Percentiles rank a stretch among this genome's conserved stretches.
These are phyloP conservation scores for Pollachius pollachius DNA, from an alignment of 2,113 vertebrate genomes.

Conservation along the genomic window DNA sequence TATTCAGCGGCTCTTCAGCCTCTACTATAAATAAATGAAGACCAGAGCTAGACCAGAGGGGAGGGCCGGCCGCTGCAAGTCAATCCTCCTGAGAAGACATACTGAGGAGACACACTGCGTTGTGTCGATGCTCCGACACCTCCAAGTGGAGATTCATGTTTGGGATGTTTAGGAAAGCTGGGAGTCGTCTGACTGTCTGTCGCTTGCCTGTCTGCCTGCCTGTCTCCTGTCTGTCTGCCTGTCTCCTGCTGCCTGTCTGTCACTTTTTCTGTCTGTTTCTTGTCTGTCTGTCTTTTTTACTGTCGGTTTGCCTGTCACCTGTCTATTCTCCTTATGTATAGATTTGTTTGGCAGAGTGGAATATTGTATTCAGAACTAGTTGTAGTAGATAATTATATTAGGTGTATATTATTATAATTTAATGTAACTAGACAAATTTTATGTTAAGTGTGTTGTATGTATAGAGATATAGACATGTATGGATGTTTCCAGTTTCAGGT, in stretches of 20 bases:
- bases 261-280: background rate
- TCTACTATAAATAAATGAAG: slow-evolving; percentile 65
- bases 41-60: slow-evolving; percentile 34
- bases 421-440: no score
- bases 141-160: slow-evolving; percentile 24
- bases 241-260: background rate
- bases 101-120: slow-evolving; percentile 17
- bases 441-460: no score
- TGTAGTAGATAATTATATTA: no score
- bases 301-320: no score
- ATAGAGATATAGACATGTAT: no score
- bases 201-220: background rate
- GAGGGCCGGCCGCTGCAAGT: slow-evolving; percentile 44
- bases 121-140: slow-evolving; percentile 38
- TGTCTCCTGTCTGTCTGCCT: background rate
- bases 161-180: slow-evolving; percentile 28
- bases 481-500: no score
- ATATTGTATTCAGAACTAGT: no score
- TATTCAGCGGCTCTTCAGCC: slow-evolving; percentile 63
- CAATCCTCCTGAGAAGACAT: slow-evolving; percentile 41
- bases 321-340: no score
- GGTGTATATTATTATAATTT: no score
- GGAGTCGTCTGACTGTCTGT: slow-evolving; percentile 6
- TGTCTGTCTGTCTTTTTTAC: background rate
- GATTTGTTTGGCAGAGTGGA: no score